These are phyloP conservation scores for Eubasilissa splendida DNA, from an alignment of 2,888 invertebrate genomes.

Conservation along the genomic window DNA sequence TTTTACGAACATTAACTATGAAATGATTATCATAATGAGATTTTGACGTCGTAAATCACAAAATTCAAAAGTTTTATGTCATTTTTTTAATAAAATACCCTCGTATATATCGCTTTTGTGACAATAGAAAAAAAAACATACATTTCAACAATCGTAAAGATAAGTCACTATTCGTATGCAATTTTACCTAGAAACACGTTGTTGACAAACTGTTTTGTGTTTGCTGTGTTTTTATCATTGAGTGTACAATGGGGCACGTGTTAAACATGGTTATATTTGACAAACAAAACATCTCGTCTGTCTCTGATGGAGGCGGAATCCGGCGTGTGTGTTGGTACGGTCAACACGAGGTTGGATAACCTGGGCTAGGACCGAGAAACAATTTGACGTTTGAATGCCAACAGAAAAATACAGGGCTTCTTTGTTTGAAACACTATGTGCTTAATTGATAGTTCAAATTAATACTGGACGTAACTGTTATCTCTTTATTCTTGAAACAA, in stretches of 20 bases:
- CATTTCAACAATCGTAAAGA: slow-evolving; percentile 39
- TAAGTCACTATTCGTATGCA: slow-evolving; percentile 41
- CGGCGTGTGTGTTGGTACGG: slow-evolving; percentile 1
- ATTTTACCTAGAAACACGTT: slow-evolving; percentile 41
- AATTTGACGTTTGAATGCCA: too few relatives aligned
- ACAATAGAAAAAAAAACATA: slow-evolving; percentile 39
- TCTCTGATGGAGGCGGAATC: slow-evolving; percentile 19
- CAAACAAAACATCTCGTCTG: slow-evolving; percentile 50
- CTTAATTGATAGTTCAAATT: too few relatives aligned
- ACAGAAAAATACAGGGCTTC: too few relatives aligned
- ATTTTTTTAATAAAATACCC: slow-evolving; percentile 3
- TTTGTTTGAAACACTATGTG: too few relatives aligned
- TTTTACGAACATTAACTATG: too few relatives aligned
- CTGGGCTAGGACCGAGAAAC: too few relatives aligned
- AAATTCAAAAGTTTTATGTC: slow-evolving; percentile 6
- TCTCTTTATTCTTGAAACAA: too few relatives aligned
- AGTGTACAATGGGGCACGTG: slow-evolving; percentile 53
- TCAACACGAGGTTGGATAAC: background rate
- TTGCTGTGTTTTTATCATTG: slow-evolving; percentile 27
- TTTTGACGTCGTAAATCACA: slow-evolving; percentile 26
- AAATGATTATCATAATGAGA: background rate
- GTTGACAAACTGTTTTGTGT: slow-evolving; percentile 18
- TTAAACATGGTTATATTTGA: slow-evolving; percentile 55
- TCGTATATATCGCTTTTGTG: slow-evolving; percentile 25
- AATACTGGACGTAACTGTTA: too few relatives aligned